Evolutionary conservation across 2,113 vertebrate genomes (phyloP).

Genomic region (Psilopogon haemacephalus): DNA sequence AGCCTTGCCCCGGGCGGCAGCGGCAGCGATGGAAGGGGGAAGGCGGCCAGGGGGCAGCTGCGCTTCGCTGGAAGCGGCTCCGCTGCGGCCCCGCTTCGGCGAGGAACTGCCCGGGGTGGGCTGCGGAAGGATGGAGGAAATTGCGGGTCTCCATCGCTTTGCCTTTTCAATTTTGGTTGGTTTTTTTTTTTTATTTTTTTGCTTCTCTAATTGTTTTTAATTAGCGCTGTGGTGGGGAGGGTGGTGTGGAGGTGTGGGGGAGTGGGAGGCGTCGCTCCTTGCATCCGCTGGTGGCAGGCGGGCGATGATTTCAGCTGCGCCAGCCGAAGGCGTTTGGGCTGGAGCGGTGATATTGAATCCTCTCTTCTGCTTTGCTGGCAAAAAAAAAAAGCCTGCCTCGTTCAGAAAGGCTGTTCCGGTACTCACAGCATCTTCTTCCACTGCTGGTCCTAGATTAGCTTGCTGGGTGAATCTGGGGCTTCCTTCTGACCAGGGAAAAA

Average conservation of each 20-base stretch:
- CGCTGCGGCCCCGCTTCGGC: neutral
- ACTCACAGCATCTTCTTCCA: neutral
- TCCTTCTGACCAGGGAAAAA: neutral
- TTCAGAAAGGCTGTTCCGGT: constrained; percentile 7
- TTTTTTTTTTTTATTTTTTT: too few species aligned
- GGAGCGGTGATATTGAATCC: constrained; percentile 39
- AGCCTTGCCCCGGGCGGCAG: too few species aligned
- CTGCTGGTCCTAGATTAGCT: neutral
- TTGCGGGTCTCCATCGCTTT: too few species aligned
- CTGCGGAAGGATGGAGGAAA: neutral
- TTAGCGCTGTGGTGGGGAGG: too few species aligned
- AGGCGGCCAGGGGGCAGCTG: neutral
- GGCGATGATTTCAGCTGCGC: constrained; percentile 58
- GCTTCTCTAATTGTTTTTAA: neutral
- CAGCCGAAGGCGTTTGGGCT: constrained; percentile 45
- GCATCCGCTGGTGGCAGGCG: neutral
- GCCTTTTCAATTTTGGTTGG: too few species aligned
- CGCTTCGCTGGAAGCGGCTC: neutral
- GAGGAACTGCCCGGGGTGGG: neutral
- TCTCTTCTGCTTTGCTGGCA: constrained; percentile 25
- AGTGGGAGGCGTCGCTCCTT: neutral
- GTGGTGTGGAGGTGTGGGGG: neutral
- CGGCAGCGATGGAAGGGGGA: neutral
- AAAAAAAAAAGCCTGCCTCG: too few species aligned
- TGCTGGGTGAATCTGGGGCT: neutral